Base-by-base conservation (phyloP, 2,797 vertebrate genomes). In the Thripadectes ignobilis region DNA sequence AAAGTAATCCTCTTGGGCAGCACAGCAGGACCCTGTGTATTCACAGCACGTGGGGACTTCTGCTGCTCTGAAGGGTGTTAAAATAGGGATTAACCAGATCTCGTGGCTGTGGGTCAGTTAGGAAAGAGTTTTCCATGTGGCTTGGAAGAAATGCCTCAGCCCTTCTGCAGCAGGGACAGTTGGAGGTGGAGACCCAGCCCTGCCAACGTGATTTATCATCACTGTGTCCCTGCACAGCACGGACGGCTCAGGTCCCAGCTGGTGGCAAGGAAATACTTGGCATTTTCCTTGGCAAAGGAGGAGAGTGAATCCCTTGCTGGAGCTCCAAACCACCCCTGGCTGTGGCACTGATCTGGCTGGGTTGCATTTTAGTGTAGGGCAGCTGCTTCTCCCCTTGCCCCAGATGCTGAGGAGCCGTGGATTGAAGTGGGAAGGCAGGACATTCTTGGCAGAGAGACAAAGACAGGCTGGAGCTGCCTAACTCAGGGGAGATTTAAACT, bases 251-350 rank as follows among this genome's bases (percentile, higher is more conserved):
- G 73, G 57, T 63, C 58, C 45, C 49, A 61, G 68, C 43, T 89
- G 83, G 34, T 62, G 81, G 10, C 18, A 7, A 15, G 54, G 45
- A 1, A 0, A 69, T 18, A 0, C 0, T 0, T 55, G 48, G n/a
- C 3, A 3, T 87, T 91, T 38, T 75, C 51, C 81, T 51, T 65
- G 16, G 66, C 36, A 46, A 9, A 62, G 45, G 24, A 68, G 24
- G 12, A 41, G 34, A 57, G 18, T 0, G 8, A 54, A 23, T 10
- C 4, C 62, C n/a, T 63, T n/a, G 18, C 34, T 1, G 1, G 46
- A 62, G 46, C 59, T 55, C 14, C 2, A 1, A 32, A 29, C 10
- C 22, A 16, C 34, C 72, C 45, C 65, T 51, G 76, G 51, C 79
- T 65, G 76, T 2, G 39, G 38, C 48, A 46, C 34, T 7, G 3